phyloP scores from a whole-genome alignment of 1,140 invertebrate species.

The Chironomus tepperi region DNA sequence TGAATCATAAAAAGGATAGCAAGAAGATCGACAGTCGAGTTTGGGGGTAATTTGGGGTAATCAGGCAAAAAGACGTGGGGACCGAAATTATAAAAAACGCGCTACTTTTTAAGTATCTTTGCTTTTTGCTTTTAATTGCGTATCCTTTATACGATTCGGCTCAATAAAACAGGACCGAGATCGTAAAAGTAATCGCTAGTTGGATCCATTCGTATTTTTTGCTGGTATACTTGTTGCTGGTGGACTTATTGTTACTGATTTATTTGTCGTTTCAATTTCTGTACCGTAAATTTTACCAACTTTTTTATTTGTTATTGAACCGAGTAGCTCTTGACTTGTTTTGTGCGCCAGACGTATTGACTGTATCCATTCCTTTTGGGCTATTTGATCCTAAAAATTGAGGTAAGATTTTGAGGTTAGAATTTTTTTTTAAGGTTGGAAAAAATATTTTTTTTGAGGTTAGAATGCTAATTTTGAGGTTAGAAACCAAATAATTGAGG shows the following conservation, averaged over 20 bases:
- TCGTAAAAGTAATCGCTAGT: slow-evolving; percentile 31
- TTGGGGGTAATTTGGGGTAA: too few species aligned
- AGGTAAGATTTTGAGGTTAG: neutral
- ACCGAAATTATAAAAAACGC: neutral
- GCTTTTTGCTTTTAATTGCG: slow-evolving; percentile 25
- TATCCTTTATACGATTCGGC: slow-evolving; percentile 26
- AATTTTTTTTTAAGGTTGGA: too few species aligned
- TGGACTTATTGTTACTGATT: slow-evolving; percentile 33
- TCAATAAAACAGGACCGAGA: slow-evolving; percentile 27
- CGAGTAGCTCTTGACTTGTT: slow-evolving; percentile 81
- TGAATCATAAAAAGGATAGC: too few species aligned
- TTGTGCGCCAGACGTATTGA: slow-evolving; percentile 86
- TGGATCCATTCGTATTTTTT: slow-evolving; percentile 37
- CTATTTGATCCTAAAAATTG: slow-evolving; percentile 78
- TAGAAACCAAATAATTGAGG: too few species aligned
- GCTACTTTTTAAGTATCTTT: slow-evolving; percentile 25
- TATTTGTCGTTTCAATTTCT: slow-evolving; percentile 34
- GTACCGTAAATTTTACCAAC: slow-evolving; percentile 95
- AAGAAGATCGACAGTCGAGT: too few species aligned
- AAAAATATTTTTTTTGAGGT: too few species aligned
- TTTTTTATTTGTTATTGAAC: slow-evolving; percentile 84
- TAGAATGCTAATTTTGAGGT: slow-evolving; percentile 20
- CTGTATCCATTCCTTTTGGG: slow-evolving; percentile 88
- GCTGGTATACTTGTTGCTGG: slow-evolving; percentile 33
- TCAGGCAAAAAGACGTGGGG: neutral